These are phyloP conservation scores for Leptopilina drosophilae DNA, from an alignment of 2,888 invertebrate genomes.

Conservation along the genomic window DNA sequence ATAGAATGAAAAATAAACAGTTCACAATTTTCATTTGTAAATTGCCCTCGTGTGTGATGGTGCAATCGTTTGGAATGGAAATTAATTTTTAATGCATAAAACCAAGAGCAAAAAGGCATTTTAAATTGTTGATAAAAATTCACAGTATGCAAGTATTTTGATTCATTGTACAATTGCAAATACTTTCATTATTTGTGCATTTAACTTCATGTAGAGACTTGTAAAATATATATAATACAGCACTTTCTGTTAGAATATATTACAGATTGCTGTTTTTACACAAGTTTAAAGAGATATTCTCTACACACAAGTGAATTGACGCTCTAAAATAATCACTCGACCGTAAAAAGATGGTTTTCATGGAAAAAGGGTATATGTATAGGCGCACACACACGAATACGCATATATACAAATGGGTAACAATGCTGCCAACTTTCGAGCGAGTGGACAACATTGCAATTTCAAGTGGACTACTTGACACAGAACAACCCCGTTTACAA, in stretches of 20 bases:
- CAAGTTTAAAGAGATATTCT: background rate
- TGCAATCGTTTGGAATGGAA: too few relatives aligned
- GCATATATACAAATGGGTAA: background rate
- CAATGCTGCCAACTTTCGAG: conserved; percentile 24
- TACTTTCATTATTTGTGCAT: background rate
- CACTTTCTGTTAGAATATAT: background rate
- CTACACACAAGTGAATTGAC: background rate
- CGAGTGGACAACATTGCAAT: conserved; percentile 23
- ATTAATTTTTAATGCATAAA: too few relatives aligned
- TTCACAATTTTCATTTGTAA: too few relatives aligned
- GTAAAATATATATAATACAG: background rate
- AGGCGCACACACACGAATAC: too few relatives aligned
- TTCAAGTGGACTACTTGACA: conserved; percentile 33
- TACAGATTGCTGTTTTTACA: conserved; percentile 4
- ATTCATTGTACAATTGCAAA: background rate
- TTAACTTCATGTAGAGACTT: background rate
- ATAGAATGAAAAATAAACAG: too few relatives aligned
- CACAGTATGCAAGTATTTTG: background rate
- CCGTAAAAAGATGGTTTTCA: conserved; percentile 27
- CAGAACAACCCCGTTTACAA: conserved; percentile 18
- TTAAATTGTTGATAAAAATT: background rate
- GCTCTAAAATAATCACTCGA: conserved; percentile 16
- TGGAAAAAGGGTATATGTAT: background rate
- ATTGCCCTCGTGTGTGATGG: too few relatives aligned
- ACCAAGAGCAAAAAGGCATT: background rate